phyloP scores from a whole-genome alignment of 37 sponge, comb jelly and placozoan species.

The Axinella damicornis region DNA sequence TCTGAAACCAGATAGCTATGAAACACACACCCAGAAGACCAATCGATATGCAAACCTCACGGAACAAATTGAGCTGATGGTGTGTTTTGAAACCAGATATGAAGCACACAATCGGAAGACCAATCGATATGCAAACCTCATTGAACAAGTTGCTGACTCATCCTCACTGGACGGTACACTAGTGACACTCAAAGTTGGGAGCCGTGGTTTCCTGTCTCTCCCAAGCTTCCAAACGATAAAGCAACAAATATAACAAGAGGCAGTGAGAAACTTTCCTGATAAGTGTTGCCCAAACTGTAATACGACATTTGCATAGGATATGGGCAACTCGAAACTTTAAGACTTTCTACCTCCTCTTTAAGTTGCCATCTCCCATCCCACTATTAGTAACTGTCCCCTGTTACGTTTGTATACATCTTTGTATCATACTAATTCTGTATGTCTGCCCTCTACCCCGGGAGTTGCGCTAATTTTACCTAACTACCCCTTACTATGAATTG shows the following conservation, averaged over 20 bases:
- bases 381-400: not conserved
- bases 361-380: not conserved
- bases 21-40: too few relatives aligned
- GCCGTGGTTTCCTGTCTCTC: conserved; percentile 16
- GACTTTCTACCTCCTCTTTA: not conserved
- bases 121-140: not conserved
- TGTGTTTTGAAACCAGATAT: too few relatives aligned
- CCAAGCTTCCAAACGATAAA: too few relatives aligned
- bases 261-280: not conserved
- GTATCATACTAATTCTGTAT: too few relatives aligned
- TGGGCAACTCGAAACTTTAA: not conserved
- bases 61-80: too few relatives aligned
- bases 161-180: not conserved
- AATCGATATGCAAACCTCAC: too few relatives aligned
- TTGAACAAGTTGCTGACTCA: not conserved
- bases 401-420: too few relatives aligned
- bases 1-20: conserved; percentile 10
- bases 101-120: too few relatives aligned
- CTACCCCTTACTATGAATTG: too few relatives aligned
- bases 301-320: not conserved
- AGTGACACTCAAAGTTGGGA: conserved; percentile 15
- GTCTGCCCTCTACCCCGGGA: too few relatives aligned
- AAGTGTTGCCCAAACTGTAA: not conserved
- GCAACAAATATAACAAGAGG: not conserved
- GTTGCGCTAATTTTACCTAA: too few relatives aligned